These are phyloP conservation scores for Petrolisthes manimaculis DNA, from an alignment of 2,888 invertebrate genomes.

Conservation along the genomic window DNA sequence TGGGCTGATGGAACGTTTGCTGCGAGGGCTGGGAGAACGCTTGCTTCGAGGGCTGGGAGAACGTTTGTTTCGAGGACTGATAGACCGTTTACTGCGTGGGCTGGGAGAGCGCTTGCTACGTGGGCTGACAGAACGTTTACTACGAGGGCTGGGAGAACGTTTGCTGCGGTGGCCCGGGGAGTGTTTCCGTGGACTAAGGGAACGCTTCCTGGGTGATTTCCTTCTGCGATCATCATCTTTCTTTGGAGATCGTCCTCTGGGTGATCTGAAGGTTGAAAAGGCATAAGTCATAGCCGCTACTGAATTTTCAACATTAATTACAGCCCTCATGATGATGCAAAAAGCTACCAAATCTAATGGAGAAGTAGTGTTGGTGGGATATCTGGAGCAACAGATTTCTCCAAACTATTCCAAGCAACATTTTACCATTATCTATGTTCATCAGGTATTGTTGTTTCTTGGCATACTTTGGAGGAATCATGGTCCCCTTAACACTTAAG, in stretches of 20 bases:
- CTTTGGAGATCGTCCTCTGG: conserved; percentile 70
- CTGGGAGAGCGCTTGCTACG: conserved; percentile 40
- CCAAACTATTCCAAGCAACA: too few species aligned
- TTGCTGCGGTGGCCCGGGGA: conserved; percentile 37
- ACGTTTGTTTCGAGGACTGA: conserved; percentile 44
- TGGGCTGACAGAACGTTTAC: conserved; percentile 36
- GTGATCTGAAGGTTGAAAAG: conserved; percentile 26
- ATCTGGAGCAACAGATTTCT: too few species aligned
- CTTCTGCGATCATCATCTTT: conserved; percentile 54
- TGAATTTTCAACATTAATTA: background rate
- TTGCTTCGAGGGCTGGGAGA: conserved; percentile 46
- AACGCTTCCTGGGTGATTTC: conserved; percentile 57
- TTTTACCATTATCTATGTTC: too few species aligned
- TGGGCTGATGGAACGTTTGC: conserved; percentile 41
- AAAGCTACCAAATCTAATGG: too few species aligned
- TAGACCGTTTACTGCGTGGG: conserved; percentile 48
- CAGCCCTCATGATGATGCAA: too few species aligned
- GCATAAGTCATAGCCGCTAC: background rate
- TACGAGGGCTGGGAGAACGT: conserved; percentile 39
- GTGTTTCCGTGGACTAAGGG: conserved; percentile 42
- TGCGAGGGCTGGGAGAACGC: conserved; percentile 20
- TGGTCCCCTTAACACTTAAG: too few species aligned
- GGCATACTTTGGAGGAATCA: too few species aligned
- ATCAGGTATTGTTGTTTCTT: too few species aligned
- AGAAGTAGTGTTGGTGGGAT: too few species aligned